Percentiles rank a stretch among this genome's conserved stretches.
These are phyloP conservation scores for Ciconia nigra DNA, from an alignment of 2,797 vertebrate genomes.

Conservation along the genomic window DNA sequence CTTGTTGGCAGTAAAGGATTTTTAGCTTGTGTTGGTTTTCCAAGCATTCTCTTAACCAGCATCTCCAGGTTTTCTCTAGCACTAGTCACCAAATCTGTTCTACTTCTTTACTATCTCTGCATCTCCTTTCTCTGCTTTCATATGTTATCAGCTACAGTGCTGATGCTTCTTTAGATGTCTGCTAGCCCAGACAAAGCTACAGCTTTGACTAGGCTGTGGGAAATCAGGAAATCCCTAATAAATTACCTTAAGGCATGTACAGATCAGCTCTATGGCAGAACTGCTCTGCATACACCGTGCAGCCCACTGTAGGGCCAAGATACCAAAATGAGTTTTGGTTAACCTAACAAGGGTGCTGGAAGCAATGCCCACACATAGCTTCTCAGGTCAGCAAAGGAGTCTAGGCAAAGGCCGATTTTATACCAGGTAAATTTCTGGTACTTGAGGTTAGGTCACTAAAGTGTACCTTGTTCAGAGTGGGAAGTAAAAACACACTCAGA, in stretches of 20 bases:
- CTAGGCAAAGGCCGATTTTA: neutral
- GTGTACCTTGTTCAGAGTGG: neutral
- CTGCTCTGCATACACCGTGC: accelerated
- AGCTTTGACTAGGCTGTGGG: neutral
- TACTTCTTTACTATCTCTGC: neutral
- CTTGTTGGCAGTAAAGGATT: neutral
- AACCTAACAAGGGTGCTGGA: neutral
- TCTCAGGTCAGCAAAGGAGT: neutral
- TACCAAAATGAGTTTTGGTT: neutral
- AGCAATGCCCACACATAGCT: neutral
- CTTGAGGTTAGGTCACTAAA: neutral
- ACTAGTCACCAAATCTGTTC: neutral
- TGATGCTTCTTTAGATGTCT: neutral
- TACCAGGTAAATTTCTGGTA: neutral
- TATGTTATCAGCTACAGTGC: neutral
- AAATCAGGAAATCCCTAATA: neutral
- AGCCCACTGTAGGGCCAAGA: neutral
- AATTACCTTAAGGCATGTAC: neutral
- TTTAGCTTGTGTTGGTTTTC: neutral
- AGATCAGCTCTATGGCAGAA: neutral
- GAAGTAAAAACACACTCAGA: neutral
- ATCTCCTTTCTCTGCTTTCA: neutral
- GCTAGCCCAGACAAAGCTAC: neutral
- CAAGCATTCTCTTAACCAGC: neutral
- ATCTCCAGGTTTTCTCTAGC: neutral